Evolutionary conservation across 2,888 invertebrate species (phyloP).

Genomic region (Perizoma affinitatum): DNA sequence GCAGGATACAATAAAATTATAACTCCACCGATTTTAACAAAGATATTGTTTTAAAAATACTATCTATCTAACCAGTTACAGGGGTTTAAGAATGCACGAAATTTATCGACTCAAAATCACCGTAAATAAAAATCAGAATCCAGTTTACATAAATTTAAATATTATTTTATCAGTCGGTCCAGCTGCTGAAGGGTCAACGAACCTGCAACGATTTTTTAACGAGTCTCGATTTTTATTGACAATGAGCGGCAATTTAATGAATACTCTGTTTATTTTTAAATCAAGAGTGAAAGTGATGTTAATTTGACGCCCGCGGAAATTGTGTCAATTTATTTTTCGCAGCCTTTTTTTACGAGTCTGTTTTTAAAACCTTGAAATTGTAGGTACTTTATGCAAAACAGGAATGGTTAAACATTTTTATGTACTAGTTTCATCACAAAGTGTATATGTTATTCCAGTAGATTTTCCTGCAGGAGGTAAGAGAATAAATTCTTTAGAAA

Average conservation of each 20-base stretch:
- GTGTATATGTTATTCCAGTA: too few relatives aligned
- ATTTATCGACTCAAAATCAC: background rate
- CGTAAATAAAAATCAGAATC: slow-evolving; percentile 38
- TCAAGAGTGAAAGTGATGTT: slow-evolving; percentile 29
- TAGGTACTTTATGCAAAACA: background rate
- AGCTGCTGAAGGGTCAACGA: slow-evolving; percentile 61
- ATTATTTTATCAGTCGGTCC: slow-evolving; percentile 66
- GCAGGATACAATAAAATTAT: too few relatives aligned
- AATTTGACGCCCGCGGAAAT: slow-evolving; percentile 18
- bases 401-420: too few relatives aligned
- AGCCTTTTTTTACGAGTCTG: slow-evolving; percentile 13
- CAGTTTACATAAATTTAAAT: slow-evolving; percentile 41
- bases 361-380: background rate
- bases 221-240: slow-evolving; percentile 40
- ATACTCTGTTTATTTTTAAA: slow-evolving; percentile 27
- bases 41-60: too few relatives aligned
- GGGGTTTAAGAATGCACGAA: too few relatives aligned
- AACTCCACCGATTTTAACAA: too few relatives aligned
- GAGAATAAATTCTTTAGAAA: background rate
- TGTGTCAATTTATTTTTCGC: slow-evolving; percentile 18
- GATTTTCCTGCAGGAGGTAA: too few relatives aligned
- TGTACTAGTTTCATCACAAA: too few relatives aligned
- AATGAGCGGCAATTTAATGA: slow-evolving; percentile 26
- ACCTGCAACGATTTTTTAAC: slow-evolving; percentile 50
- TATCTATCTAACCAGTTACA: too few relatives aligned